Percentiles rank a stretch among this genome's conserved stretches.
Evolutionary conservation across 2,113 vertebrate genomes (phyloP).

Genomic region (Gila orcuttii): DNA sequence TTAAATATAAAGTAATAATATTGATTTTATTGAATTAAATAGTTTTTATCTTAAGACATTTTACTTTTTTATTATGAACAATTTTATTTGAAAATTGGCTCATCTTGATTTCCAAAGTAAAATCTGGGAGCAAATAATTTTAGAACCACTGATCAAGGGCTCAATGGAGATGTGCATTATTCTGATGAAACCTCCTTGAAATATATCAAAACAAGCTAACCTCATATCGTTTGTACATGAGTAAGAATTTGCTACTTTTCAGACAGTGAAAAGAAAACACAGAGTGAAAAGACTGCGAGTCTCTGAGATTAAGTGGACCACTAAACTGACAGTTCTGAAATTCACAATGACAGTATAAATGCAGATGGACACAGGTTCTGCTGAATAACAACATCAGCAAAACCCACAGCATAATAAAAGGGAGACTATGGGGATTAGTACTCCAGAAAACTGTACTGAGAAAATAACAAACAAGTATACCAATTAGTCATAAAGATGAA

Average conservation of each 20-base stretch:
- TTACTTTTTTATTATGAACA: too few relatives aligned
- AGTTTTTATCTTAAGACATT: too few relatives aligned
- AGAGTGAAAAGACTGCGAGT: background rate
- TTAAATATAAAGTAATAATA: too few relatives aligned
- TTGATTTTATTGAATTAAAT: too few relatives aligned
- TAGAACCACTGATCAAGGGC: background rate
- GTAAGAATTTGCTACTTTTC: background rate
- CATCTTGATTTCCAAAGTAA: too few relatives aligned
- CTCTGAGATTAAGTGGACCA: conserved; percentile 39
- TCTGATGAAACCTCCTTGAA: background rate
- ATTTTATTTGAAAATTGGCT: too few relatives aligned
- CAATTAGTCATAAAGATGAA: conserved; percentile 38
- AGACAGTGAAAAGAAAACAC: background rate
- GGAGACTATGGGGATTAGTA: background rate
- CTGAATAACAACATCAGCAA: conserved; percentile 7
- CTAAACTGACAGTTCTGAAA: conserved; percentile 32
- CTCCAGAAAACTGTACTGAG: background rate
- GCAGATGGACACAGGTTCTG: background rate
- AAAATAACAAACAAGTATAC: conserved; percentile 27
- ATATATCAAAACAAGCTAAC: background rate
- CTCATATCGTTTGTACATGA: background rate
- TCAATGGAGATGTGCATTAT: background rate
- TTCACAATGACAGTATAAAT: background rate
- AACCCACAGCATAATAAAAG: background rate
- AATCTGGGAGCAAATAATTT: background rate